Evolutionary conservation across 2,113 vertebrate species (phyloP).

Genomic region (Pseudorasbora parva): DNA sequence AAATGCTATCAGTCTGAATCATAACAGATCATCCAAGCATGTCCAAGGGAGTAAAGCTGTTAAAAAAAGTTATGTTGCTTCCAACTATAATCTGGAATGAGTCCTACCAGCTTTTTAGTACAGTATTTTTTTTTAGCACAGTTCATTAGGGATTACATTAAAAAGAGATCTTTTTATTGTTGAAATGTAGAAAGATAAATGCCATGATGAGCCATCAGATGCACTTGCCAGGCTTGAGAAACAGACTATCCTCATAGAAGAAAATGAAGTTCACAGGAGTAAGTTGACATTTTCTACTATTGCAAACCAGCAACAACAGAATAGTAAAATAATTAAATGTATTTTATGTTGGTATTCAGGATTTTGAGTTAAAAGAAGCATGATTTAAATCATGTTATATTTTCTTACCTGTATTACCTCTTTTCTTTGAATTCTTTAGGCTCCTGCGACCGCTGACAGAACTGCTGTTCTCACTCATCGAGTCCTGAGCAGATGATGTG

Average conservation of each 20-base stretch:
- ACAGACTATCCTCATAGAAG: not conserved
- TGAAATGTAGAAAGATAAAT: not conserved
- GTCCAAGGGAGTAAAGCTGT: conserved; percentile 6
- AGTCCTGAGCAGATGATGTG: conserved; percentile 93
- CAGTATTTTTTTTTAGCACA: not conserved
- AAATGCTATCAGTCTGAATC: conserved; percentile 41
- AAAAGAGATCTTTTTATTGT: not conserved
- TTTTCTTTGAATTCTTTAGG: conserved; percentile 90
- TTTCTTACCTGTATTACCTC: conserved; percentile 84
- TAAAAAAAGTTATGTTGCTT: conserved; percentile 23
- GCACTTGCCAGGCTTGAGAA: not conserved
- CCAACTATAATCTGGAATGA: conserved; percentile 34
- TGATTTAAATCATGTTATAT: not conserved
- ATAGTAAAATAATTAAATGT: not conserved
- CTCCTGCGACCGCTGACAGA: conserved; percentile 86
- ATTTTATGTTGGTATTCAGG: not conserved
- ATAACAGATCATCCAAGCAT: conserved; percentile 12
- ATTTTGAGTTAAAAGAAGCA: not conserved
- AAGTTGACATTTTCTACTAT: too few relatives aligned
- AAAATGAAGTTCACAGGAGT: not conserved
- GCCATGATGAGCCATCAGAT: not conserved
- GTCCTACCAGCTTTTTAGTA: not conserved
- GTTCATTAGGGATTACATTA: not conserved
- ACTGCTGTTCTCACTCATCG: conserved; percentile 94
- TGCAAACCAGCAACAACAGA: too few relatives aligned